Evolutionary conservation across 2,113 vertebrate species (phyloP).

Genomic region (Caranx ignobilis): DNA sequence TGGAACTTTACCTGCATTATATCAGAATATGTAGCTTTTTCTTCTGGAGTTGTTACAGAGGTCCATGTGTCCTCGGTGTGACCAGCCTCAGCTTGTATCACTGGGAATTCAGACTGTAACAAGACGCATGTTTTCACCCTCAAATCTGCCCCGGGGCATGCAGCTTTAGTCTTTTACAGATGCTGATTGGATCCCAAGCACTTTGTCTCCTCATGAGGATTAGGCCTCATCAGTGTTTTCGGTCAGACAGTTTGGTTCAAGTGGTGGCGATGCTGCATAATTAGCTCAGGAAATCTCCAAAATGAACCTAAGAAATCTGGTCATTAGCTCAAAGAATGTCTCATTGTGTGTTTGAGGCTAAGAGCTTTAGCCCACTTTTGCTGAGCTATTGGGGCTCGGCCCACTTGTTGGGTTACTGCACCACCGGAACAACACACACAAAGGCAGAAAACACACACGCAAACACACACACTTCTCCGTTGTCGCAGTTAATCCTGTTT

Average conservation of each 20-base stretch:
- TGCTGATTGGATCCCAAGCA: neutral
- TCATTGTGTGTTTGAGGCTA: slow-evolving; percentile 24
- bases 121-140: too few relatives aligned
- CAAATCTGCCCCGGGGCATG: neutral
- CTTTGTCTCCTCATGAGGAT: slow-evolving; percentile 31
- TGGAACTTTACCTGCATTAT: neutral
- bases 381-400: slow-evolving; percentile 8
- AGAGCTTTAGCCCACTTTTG: slow-evolving; percentile 46
- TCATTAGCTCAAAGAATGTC: slow-evolving; percentile 49
- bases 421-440: neutral
- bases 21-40: neutral
- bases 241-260: slow-evolving; percentile 6
- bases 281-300: slow-evolving; percentile 44
- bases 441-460: neutral
- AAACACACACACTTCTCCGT: slow-evolving; percentile 13
- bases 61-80: neutral
- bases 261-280: neutral
- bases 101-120: too few relatives aligned
- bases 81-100: too few relatives aligned
- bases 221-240: slow-evolving; percentile 10
- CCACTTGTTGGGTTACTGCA: slow-evolving; percentile 31
- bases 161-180: neutral
- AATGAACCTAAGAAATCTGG: slow-evolving; percentile 41
- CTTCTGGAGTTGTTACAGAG: neutral
- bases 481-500: slow-evolving; percentile 62